These are phyloP conservation scores for Antitype chi DNA, from an alignment of 2,888 invertebrate species.

Conservation along the genomic window DNA sequence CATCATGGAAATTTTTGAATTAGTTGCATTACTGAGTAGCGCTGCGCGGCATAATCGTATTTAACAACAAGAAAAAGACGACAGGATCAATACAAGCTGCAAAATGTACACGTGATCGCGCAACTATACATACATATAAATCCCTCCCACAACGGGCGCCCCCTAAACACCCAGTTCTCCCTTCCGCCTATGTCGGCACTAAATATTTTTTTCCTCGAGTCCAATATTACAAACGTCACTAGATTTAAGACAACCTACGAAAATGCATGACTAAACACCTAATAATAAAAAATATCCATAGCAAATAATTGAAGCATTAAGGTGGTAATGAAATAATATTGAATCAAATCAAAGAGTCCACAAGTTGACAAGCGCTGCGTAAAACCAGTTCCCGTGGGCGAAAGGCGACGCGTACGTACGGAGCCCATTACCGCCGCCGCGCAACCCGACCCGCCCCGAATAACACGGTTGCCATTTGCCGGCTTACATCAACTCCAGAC, in stretches of 20 bases:
- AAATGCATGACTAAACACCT: background rate
- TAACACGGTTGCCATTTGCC: conserved; percentile 66
- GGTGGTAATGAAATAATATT: conserved; percentile 64
- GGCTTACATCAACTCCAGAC: conserved; percentile 58
- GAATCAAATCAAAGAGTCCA: conserved; percentile 63
- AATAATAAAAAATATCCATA: background rate
- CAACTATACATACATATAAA: conserved; percentile 88
- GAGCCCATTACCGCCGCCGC: conserved; percentile 63
- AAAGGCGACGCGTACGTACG: conserved; percentile 72
- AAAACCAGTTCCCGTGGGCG: conserved; percentile 84
- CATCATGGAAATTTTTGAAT: background rate
- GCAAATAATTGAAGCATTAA: conserved; percentile 31
- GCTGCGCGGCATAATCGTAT: conserved; percentile 47
- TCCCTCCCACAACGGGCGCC: conserved; percentile 86
- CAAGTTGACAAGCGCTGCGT: conserved; percentile 70
- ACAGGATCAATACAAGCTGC: conserved; percentile 89
- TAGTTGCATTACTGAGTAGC: conserved; percentile 27
- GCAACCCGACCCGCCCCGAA: conserved; percentile 65
- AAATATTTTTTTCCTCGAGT: conserved; percentile 81
- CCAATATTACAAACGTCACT: conserved; percentile 65
- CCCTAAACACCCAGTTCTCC: conserved; percentile 84
- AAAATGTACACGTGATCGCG: conserved; percentile 90
- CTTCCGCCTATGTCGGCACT: conserved; percentile 84
- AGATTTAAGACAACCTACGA: background rate
- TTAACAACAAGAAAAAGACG: conserved; percentile 78